phyloP scores from a whole-genome alignment of 2,888 invertebrate genomes.

The Globia sparganii region DNA sequence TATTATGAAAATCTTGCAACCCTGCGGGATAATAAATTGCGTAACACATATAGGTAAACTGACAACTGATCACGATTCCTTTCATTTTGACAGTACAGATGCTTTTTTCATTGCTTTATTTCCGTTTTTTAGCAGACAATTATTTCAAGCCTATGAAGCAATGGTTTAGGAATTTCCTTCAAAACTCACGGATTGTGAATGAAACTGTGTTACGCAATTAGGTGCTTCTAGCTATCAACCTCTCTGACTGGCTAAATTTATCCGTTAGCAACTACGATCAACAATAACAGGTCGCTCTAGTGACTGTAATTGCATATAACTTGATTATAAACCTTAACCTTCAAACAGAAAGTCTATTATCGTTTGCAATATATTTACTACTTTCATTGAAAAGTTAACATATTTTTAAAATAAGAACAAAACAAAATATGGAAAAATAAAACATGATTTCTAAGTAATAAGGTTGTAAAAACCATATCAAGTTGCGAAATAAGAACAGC shows the following conservation, averaged over 20 bases:
- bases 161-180: background rate
- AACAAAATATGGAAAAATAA: too few species aligned
- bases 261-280: too few species aligned
- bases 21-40: background rate
- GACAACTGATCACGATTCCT: background rate
- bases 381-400: too few species aligned
- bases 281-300: too few species aligned
- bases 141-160: background rate
- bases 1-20: background rate
- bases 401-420: too few species aligned
- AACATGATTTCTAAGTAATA: too few species aligned
- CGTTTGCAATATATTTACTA: too few species aligned
- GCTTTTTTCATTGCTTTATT: background rate
- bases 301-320: too few species aligned
- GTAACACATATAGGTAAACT: background rate
- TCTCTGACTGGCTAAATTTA: background rate
- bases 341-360: too few species aligned
- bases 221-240: background rate
- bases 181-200: background rate
- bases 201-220: background rate
- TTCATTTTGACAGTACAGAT: background rate
- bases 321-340: too few species aligned
- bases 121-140: background rate
- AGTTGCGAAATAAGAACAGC: too few species aligned
- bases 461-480: too few species aligned